Evolutionary conservation across 1,140 invertebrate genomes (phyloP), one percentile per base, ranked within the genome.

Genomic region (Bombus turneri): DNA sequence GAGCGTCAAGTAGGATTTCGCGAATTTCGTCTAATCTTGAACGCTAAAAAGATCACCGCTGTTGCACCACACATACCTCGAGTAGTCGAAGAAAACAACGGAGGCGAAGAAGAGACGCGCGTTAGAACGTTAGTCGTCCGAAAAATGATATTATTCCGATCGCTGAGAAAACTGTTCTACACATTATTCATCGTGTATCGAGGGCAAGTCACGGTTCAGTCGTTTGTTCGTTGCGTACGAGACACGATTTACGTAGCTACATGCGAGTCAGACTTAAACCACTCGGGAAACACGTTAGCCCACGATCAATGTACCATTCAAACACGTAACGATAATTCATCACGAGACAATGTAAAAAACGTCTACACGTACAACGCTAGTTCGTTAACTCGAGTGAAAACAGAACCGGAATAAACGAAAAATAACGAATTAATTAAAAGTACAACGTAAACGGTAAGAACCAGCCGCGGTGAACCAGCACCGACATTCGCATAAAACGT

Each of bases 191-290:
- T 39, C 68, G 53, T 62, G 64, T 68, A 86, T 88, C 87, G 76
- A 69, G 87, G 77, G 68, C 87, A 87, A 88, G 87, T 88, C 83
- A 88, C 78, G 86, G 86, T 88, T 88, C 87, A 81, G 78, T 88
- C 78, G 83, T 75, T 88, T 22, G 41, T 47, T 18, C 47, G 73
- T 78, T 83, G 74, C 73, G 75, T 76, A 76, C 47, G 47, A 41
- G 12, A 9, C 34, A 69, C 59, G 82, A 76, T 83, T 57, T 80
- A 88, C 87, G 82, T 68, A 59, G 75, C 43, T 73, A 64, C 76
- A 72, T 43, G 41, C 28, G 69, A 75, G 81, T 22, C 64, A 34
- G 31, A n/a, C 62, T 66, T 53, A 84, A 74, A 37, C 39, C 47
- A 28, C 71, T 81, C 72, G 12, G 57, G 68, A 78, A 85, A 86